phyloP scores from a whole-genome alignment of 1,140 invertebrate genomes.

The Aplysia californica region DNA sequence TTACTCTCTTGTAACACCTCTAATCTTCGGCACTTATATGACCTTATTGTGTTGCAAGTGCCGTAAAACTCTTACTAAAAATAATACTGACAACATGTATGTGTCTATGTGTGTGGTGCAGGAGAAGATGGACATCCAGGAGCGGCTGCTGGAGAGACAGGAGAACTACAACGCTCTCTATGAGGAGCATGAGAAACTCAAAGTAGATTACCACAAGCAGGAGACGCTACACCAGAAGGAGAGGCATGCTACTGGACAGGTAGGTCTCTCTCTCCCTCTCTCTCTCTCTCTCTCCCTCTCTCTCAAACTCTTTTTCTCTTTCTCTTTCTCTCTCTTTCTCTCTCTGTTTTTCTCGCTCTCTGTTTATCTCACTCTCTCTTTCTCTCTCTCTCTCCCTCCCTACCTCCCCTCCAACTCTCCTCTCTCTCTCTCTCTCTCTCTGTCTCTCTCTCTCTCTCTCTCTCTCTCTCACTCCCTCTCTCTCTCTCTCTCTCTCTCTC shows the following conservation, averaged over 20 bases:
- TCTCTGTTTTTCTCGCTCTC: too few relatives aligned
- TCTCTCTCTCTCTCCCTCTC: too few relatives aligned
- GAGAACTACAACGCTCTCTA: slow-evolving; percentile 70
- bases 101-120: too few relatives aligned
- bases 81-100: too few relatives aligned
- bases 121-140: slow-evolving; percentile 69
- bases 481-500: not conserved
- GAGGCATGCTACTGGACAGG: slow-evolving; percentile 60
- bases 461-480: not conserved
- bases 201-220: slow-evolving; percentile 72
- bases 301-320: too few relatives aligned
- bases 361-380: too few relatives aligned
- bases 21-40: too few relatives aligned
- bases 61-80: too few relatives aligned
- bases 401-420: too few relatives aligned
- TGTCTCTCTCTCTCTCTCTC: not conserved
- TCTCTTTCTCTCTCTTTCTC: not conserved
- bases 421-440: not conserved
- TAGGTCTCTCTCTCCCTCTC: slow-evolving; percentile 39
- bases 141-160: slow-evolving; percentile 73
- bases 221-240: slow-evolving; percentile 71
- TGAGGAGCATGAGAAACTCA: slow-evolving; percentile 71
- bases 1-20: too few relatives aligned
- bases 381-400: too few relatives aligned
- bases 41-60: too few relatives aligned